Base-by-base conservation (phyloP, 2,888 invertebrate species). In the Neuroscelio doddi region DNA sequence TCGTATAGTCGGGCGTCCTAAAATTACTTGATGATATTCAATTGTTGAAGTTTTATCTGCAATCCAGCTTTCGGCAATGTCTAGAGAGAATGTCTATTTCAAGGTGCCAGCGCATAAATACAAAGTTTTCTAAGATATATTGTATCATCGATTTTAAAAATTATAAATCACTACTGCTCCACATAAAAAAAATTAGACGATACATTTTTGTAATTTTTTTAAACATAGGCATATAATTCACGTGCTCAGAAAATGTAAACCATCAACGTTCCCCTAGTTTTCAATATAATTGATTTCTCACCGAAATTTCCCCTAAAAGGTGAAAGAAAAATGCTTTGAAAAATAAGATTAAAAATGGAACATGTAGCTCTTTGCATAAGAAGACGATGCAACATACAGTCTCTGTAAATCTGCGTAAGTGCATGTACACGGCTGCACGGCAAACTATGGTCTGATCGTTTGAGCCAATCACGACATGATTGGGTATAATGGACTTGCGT, bases 401-500 rank as follows among this genome's bases (percentile, higher is more conserved):
- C 74, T 70, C 62, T 47, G 68, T 70, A 70, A 72, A 73, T 66
- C 66, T 62, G 66, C 68, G 70, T 75, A 73, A 73, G 72, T 62
- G 70, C 68, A 57, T 71, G 70, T 70, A 70, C 68, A 65, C 70
- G 70, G 72, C 71, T 72, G 76, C 69, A 77, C 76, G 78, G 77
- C 77, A 72, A 79, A 75, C 78, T 79, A 79, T 82, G 77, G 81
- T 79, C 81, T 76, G 82, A 83, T 82, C 84, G 81, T 84, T 84
- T 83, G 82, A 82, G 83, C 82, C 84, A 84, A 84, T 84, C 81
- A 84, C 67, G 75, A 72, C 69, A 77, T 84, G 84, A 84, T 84
- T 84, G 83, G 81, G 80, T 80, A 79, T 84, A 84, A 84, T 84
- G 82, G 84, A 84, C 84, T 84, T 84, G 84, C 84, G 83, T 84